Conservation (phyloP, 2,888 invertebrate species). For the Metacarcinus magister region DNA sequence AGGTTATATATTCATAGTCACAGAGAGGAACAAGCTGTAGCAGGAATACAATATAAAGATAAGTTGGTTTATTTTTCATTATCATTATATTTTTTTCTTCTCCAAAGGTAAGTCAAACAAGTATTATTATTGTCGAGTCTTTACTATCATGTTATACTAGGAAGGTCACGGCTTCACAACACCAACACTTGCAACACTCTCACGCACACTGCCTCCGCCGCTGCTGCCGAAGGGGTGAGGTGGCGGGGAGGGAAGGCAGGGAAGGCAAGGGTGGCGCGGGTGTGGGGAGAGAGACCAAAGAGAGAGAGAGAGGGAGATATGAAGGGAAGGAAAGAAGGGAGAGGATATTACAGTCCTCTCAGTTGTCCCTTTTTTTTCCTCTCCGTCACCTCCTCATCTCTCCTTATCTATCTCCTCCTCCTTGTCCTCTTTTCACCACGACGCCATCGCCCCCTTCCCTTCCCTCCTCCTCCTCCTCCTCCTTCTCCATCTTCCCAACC, state of each 20-base stretch:
- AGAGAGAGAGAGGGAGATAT: too few relatives aligned
- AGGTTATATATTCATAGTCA: too few relatives aligned
- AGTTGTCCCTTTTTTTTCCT: not conserved
- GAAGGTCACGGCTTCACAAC: not conserved
- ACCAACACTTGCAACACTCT: not conserved
- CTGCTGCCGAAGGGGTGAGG: too few relatives aligned
- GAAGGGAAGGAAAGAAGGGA: not conserved
- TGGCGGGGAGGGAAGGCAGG: not conserved
- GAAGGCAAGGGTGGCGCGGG: not conserved
- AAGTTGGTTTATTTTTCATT: too few relatives aligned
- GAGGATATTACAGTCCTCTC: not conserved
- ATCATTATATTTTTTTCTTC: too few relatives aligned
- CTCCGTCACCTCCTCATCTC: not conserved
- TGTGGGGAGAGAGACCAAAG: not conserved
- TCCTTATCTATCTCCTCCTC: not conserved
- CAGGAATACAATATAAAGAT: too few relatives aligned
- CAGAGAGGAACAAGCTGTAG: too few relatives aligned
- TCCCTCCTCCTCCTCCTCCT: not conserved
- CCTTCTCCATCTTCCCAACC: not conserved
- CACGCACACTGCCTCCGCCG: not conserved
- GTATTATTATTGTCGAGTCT: not conserved
- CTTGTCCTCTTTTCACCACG: not conserved
- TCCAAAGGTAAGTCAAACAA: not conserved
- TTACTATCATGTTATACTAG: not conserved
- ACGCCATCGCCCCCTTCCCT: not conserved